phyloP scores from a whole-genome alignment of 1,140 invertebrate species.

The Thereuonema tuberculata region DNA sequence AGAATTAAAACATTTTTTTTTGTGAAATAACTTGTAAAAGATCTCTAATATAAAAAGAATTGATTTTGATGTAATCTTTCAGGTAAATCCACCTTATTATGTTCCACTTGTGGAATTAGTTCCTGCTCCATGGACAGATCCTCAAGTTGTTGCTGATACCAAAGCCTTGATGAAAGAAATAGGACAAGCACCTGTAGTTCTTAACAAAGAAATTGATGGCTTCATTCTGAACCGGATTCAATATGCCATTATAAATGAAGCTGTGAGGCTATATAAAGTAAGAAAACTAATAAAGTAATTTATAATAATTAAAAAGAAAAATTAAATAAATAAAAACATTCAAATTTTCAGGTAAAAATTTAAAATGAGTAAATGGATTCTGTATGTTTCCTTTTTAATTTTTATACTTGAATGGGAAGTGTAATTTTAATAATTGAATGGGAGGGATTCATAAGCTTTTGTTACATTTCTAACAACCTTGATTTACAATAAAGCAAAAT shows the following conservation, averaged over 20 bases:
- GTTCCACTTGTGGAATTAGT: constrained; percentile 87
- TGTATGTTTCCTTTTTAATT: too few species aligned
- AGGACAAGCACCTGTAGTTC: constrained; percentile 73
- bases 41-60: background rate
- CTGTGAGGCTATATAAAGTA: constrained; percentile 62
- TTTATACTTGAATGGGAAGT: too few species aligned
- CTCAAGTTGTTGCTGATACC: constrained; percentile 49
- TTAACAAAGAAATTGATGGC: constrained; percentile 74
- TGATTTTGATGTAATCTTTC: constrained; percentile 2
- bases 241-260: constrained; percentile 88
- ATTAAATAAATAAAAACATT: too few species aligned
- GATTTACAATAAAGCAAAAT: too few species aligned
- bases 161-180: constrained; percentile 69
- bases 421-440: too few species aligned
- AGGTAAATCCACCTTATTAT: constrained; percentile 92
- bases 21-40: too few species aligned
- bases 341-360: too few species aligned
- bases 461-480: too few species aligned
- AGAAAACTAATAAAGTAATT: constrained; percentile 25
- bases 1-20: too few species aligned
- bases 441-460: too few species aligned
- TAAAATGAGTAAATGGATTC: too few species aligned
- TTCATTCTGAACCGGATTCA: constrained; percentile 91
- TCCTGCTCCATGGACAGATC: constrained; percentile 70
- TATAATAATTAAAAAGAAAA: background rate